Evolutionary conservation across 53 echinoderm and acorn worm species (phyloP).

Genomic region (Zoroaster sp.): DNA sequence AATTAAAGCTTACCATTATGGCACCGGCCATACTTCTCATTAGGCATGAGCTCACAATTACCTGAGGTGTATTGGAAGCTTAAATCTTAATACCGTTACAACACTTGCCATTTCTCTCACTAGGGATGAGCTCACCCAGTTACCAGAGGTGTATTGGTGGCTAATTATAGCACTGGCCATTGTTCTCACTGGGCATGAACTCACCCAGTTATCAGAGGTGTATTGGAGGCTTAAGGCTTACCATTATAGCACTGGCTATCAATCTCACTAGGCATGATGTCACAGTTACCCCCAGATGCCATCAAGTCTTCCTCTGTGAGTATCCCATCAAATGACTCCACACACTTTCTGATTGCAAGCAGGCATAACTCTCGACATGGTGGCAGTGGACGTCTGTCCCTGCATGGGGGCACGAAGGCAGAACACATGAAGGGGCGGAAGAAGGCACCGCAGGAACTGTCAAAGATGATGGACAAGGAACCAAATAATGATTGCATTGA

Average conservation of each 20-base stretch:
- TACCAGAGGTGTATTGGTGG: no score
- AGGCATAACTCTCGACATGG: constrained; percentile 27
- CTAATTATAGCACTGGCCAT: no score
- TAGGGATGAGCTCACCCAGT: no score
- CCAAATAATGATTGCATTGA: background rate
- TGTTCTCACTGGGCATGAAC: no score
- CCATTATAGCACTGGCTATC: constrained; percentile 24
- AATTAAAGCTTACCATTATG: constrained; percentile 10
- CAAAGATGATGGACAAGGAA: constrained; percentile 1
- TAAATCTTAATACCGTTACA: no score
- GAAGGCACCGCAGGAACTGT: background rate
- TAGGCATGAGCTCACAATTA: no score
- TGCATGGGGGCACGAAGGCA: background rate
- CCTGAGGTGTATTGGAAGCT: no score
- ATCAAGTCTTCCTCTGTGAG: constrained; percentile 8
- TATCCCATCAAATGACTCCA: background rate
- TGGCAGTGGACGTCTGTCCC: background rate
- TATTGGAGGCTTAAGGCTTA: no score
- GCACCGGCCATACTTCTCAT: no score
- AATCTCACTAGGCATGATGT: background rate
- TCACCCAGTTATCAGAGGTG: no score
- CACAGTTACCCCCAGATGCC: background rate
- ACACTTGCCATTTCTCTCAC: no score
- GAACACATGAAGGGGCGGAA: constrained; percentile 39
- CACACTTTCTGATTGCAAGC: background rate